Percentiles rank a stretch among this genome's conserved stretches.
Conservation (phyloP, 2,797 vertebrate species). For the Phrynocephalus vlangalii region DNA sequence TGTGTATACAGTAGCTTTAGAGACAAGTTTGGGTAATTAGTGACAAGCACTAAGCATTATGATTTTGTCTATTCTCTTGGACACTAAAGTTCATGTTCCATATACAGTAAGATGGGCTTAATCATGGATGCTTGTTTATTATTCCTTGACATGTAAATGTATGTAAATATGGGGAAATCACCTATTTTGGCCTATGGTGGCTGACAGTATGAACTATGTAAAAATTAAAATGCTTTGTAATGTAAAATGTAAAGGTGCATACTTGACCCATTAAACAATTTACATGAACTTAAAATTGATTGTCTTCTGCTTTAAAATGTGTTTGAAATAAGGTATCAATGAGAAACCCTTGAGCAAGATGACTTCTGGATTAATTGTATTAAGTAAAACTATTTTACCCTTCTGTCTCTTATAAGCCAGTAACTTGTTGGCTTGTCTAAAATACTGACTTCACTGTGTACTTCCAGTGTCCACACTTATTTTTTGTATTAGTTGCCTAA, state of each 20-base stretch:
- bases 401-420: constrained; percentile 64
- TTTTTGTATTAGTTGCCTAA: not conserved
- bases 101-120: constrained; percentile 18
- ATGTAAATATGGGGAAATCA: not conserved
- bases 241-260: constrained; percentile 61
- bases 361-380: constrained; percentile 46
- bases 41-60: not conserved
- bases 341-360: constrained; percentile 37
- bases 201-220: constrained; percentile 33
- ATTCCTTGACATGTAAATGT: not conserved
- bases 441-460: not conserved
- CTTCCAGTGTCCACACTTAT: not conserved
- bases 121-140: constrained; percentile 17
- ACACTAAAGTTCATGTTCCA: not conserved
- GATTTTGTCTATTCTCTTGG: not conserved
- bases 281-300: constrained; percentile 18
- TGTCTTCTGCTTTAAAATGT: constrained; percentile 43
- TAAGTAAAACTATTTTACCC: constrained; percentile 36
- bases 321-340: constrained; percentile 18
- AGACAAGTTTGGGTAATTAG: constrained; percentile 6
- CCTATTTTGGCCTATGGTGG: constrained; percentile 19
- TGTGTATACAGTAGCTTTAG: not conserved
- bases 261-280: constrained; percentile 47
- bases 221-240: constrained; percentile 23
- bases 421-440: not conserved